A percentile compares a stretch with the other conserved stretches of the same genome.
These are phyloP conservation scores for Syngnathus scovelli DNA, from an alignment of 2,113 vertebrate species.

Conservation along the genomic window DNA sequence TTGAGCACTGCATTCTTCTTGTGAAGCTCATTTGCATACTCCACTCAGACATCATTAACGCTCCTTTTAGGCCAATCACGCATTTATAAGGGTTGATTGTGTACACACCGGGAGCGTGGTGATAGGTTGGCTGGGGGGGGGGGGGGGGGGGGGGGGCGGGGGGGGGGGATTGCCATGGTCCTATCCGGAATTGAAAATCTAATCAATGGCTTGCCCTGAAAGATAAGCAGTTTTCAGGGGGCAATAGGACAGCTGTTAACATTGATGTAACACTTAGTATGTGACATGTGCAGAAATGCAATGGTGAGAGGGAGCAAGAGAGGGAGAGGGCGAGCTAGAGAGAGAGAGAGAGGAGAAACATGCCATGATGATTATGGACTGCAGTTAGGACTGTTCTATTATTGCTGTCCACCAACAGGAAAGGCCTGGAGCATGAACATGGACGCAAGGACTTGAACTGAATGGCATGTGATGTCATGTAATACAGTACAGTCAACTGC, in stretches of 20 bases:
- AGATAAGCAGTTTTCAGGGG: constrained; percentile 27
- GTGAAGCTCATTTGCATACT: constrained; percentile 22
- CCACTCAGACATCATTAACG: constrained; percentile 54
- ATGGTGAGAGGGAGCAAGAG: background rate
- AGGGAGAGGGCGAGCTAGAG: background rate
- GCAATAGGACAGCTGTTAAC: constrained; percentile 20
- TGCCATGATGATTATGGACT: background rate
- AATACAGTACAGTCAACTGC: background rate
- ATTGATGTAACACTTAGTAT: constrained; percentile 3
- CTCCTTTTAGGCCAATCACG: constrained; percentile 49
- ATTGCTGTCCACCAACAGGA: background rate
- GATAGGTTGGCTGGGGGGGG: background rate
- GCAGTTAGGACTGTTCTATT: constrained; percentile 3
- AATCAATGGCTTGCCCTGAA: constrained; percentile 52
- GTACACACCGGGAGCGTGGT: constrained; percentile 4
- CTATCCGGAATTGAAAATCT: constrained; percentile 45
- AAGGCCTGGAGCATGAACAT: background rate
- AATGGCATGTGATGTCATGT: background rate
- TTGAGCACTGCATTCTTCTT: constrained; percentile 19
- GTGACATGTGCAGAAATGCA: background rate
- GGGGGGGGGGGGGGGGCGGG: too few relatives aligned
- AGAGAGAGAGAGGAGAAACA: background rate
- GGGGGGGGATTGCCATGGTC: too few relatives aligned
- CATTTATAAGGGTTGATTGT: constrained; percentile 59
- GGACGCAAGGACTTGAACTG: background rate